Conservation (phyloP, 2,888 invertebrate species). For the Poecilobothrus nobilitatus region DNA sequence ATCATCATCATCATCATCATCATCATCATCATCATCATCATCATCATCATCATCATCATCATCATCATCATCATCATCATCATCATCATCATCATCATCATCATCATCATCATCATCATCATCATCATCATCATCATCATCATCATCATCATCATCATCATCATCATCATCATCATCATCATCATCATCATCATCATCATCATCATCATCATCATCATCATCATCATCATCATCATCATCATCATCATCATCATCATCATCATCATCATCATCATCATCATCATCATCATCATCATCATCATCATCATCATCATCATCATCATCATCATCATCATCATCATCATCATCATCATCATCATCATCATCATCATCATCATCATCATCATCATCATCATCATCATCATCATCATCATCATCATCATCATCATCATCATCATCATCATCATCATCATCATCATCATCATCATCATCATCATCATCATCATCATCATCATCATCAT, state of each 20-base stretch:
- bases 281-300: slow-evolving; percentile 7
- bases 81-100: slow-evolving; percentile 7
- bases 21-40: slow-evolving; percentile 7
- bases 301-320: too few relatives aligned
- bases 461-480: too few relatives aligned
- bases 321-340: too few relatives aligned
- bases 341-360: too few relatives aligned
- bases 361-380: too few relatives aligned
- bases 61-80: slow-evolving; percentile 7
- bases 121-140: slow-evolving; percentile 7
- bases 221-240: slow-evolving; percentile 7
- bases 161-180: slow-evolving; percentile 7
- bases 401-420: too few relatives aligned
- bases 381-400: too few relatives aligned
- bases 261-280: slow-evolving; percentile 7
- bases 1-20: slow-evolving; percentile 7
- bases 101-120: slow-evolving; percentile 7
- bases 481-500: too few relatives aligned
- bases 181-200: slow-evolving; percentile 7
- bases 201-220: slow-evolving; percentile 7
- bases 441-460: too few relatives aligned
- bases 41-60: slow-evolving; percentile 7
- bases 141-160: slow-evolving; percentile 7
- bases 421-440: too few relatives aligned
- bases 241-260: slow-evolving; percentile 7